Evolutionary conservation across 2,888 invertebrate genomes (phyloP).

Genomic region (Sinopyrophorus schimmeli): DNA sequence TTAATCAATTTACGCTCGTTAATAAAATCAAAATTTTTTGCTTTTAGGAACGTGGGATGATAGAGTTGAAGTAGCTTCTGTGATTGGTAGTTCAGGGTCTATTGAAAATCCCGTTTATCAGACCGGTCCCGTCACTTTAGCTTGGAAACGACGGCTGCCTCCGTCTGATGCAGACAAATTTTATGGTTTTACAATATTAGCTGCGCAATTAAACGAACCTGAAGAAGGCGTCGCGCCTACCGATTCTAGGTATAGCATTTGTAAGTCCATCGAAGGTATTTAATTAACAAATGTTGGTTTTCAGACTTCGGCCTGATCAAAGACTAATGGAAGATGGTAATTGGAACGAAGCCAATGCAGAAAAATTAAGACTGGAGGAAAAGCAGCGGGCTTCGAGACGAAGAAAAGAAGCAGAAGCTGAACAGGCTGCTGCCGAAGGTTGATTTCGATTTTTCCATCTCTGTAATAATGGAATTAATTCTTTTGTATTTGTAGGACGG

Average conservation of each 20-base stretch:
- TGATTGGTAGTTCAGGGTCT: slow-evolving; percentile 68
- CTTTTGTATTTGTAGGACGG: too few species aligned
- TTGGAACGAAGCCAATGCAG: slow-evolving; percentile 89
- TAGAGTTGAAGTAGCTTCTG: slow-evolving; percentile 92
- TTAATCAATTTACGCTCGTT: too few species aligned
- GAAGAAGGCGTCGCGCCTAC: slow-evolving; percentile 94
- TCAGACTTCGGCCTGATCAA: slow-evolving; percentile 85
- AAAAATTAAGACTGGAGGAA: slow-evolving; percentile 88
- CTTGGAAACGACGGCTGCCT: slow-evolving; percentile 85
- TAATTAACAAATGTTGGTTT: slow-evolving; percentile 3
- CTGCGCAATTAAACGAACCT: slow-evolving; percentile 94
- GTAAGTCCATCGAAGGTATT: background rate
- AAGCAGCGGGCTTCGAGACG: slow-evolving; percentile 87
- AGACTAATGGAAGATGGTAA: slow-evolving; percentile 93
- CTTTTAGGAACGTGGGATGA: slow-evolving; percentile 89
- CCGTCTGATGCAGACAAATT: slow-evolving; percentile 71
- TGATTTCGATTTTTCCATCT: background rate
- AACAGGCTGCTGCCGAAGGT: slow-evolving; percentile 67
- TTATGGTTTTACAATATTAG: slow-evolving; percentile 94
- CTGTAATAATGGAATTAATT: too few species aligned
- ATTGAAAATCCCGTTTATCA: slow-evolving; percentile 86
- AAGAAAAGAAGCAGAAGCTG: slow-evolving; percentile 77
- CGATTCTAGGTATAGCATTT: slow-evolving; percentile 70
- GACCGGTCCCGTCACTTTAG: slow-evolving; percentile 80
- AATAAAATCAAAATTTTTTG: background rate